A percentile compares a stretch with the other conserved stretches of the same genome.
Evolutionary conservation across 2,888 invertebrate genomes (phyloP).

Genomic region (Gryllus longicercus): DNA sequence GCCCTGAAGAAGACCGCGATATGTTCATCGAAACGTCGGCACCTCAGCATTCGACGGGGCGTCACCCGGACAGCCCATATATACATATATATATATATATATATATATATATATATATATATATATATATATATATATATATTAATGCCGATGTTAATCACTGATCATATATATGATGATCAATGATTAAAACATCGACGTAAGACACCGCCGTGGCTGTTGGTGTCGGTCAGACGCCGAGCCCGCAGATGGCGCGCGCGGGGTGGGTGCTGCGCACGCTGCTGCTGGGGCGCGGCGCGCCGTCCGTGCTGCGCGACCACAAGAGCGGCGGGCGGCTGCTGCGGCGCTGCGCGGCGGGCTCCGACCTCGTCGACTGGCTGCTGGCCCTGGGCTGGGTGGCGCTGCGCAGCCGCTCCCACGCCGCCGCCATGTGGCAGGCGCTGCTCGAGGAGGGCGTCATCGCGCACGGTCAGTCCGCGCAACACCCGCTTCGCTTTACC

Average conservation of each 20-base stretch:
- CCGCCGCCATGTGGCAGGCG: constrained; percentile 80
- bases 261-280: constrained; percentile 68
- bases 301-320: constrained; percentile 59
- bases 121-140: no score
- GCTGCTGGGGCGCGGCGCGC: constrained; percentile 58
- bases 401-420: constrained; percentile 64
- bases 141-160: no score
- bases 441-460: constrained; percentile 75
- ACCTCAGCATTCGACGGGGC: no score
- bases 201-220: no score
- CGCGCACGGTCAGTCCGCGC: constrained; percentile 39
- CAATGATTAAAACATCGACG: no score
- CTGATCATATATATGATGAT: no score
- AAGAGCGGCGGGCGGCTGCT: constrained; percentile 61
- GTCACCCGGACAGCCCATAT: no score
- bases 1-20: no score
- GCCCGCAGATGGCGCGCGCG: constrained; percentile 62
- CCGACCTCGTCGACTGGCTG: constrained; percentile 79
- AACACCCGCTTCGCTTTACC: not conserved
- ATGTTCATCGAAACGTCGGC: no score
- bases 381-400: constrained; percentile 57
- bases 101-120: no score
- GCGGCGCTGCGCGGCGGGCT: constrained; percentile 69
- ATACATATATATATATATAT: no score
- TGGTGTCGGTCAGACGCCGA: constrained; percentile 52